Conservation (phyloP, 2,888 invertebrate genomes). For the Calephelis perditalis region DNA sequence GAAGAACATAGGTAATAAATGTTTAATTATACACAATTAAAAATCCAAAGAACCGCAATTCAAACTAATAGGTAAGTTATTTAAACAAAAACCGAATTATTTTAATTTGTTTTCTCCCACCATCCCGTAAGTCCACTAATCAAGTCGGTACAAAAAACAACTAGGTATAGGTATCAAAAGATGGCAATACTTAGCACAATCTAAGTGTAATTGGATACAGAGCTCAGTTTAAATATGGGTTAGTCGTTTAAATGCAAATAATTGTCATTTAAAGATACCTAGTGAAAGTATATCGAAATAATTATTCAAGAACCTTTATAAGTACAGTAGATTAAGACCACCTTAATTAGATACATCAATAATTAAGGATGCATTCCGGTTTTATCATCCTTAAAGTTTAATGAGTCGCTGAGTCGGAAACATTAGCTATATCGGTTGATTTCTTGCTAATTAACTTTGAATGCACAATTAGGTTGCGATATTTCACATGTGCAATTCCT, state of each 20-base stretch:
- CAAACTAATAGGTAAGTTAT: too few species aligned
- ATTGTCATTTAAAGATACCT: neutral
- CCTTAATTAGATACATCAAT: conserved; percentile 18
- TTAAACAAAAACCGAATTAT: too few species aligned
- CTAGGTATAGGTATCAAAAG: too few species aligned
- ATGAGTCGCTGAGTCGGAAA: conserved; percentile 53
- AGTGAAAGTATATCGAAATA: conserved; percentile 18
- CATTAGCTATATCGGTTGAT: conserved; percentile 47
- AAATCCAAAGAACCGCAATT: too few species aligned
- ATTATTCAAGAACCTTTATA: conserved; percentile 14
- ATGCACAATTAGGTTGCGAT: conserved; percentile 28
- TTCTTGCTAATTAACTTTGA: conserved; percentile 49
- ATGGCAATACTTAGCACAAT: too few species aligned
- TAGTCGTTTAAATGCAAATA: neutral
- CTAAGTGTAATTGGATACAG: too few species aligned
- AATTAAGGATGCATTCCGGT: conserved; percentile 32
- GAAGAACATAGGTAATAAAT: too few species aligned
- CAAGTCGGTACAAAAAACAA: too few species aligned
- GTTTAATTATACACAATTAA: too few species aligned
- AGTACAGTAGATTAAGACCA: conserved; percentile 5
- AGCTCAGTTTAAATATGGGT: too few species aligned
- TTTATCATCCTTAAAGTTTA: conserved; percentile 39
- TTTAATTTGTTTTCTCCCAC: too few species aligned
- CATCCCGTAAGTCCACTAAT: too few species aligned
- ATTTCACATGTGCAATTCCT: neutral